Conservation (phyloP, 1,140 invertebrate genomes). For the Telenomus remus region DNA sequence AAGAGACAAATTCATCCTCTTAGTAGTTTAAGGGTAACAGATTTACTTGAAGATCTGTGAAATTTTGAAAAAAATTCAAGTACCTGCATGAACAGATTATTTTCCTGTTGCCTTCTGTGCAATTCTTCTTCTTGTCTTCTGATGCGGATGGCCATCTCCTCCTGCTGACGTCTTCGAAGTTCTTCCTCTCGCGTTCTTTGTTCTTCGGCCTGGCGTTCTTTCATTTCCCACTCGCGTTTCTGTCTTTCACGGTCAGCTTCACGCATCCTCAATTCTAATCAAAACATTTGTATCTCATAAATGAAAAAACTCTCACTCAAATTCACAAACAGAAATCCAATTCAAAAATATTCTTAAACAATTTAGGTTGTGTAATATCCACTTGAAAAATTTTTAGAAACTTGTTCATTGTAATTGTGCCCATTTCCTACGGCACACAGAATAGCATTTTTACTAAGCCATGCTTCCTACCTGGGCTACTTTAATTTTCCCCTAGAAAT, state of each 20-base stretch:
- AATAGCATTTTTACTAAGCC: conserved; percentile 11
- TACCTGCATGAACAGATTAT: conserved; percentile 87
- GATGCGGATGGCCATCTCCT: conserved; percentile 85
- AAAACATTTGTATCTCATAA: not conserved
- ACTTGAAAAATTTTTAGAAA: not conserved
- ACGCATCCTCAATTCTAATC: conserved; percentile 85
- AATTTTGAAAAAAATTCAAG: conserved; percentile 13
- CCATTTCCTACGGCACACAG: conserved; percentile 28
- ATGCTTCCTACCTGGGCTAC: conserved; percentile 33
- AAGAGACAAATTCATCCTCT: no score
- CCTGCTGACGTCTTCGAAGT: conserved; percentile 82
- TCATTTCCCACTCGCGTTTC: conserved; percentile 91
- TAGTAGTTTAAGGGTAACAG: no score
- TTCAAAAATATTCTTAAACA: conserved; percentile 5
- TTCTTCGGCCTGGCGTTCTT: conserved; percentile 88
- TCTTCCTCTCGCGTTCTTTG: conserved; percentile 85
- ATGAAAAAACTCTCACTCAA: not conserved
- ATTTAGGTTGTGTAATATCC: not conserved
- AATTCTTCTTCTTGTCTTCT: conserved; percentile 88
- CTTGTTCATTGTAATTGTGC: conserved; percentile 7
- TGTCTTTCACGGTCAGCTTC: conserved; percentile 91
- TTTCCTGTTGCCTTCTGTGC: conserved; percentile 86
- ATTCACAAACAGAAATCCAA: not conserved
- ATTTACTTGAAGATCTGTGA: no score
- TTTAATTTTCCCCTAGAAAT: conserved; percentile 30